Evolutionary conservation across 2,888 invertebrate genomes (phyloP).

Genomic region (Nephrotoma guestfalica): DNA sequence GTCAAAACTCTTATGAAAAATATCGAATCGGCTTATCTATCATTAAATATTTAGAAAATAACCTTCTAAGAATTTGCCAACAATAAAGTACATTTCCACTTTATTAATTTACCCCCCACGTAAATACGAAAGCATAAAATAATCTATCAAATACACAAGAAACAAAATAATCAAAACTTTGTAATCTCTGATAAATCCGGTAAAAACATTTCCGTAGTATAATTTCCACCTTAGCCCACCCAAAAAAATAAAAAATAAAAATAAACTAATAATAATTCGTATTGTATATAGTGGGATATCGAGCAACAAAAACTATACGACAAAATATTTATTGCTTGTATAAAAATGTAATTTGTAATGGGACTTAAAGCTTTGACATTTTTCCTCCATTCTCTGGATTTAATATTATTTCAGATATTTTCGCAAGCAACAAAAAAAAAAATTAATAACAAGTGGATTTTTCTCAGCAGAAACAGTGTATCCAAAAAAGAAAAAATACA

Average conservation of each 20-base stretch:
- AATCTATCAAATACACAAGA: neutral
- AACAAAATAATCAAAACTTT: neutral
- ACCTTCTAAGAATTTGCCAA: neutral
- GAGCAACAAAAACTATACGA: neutral
- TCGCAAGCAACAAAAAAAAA: neutral
- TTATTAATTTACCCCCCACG: neutral
- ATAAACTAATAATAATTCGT: neutral
- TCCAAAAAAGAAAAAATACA: neutral
- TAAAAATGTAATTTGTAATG: neutral
- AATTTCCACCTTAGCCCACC: neutral
- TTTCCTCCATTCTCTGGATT: neutral
- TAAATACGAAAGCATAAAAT: neutral
- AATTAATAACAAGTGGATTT: neutral
- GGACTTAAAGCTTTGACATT: neutral
- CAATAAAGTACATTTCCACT: neutral
- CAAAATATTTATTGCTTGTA: neutral
- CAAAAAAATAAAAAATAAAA: neutral
- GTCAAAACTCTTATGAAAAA: neutral
- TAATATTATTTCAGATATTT: neutral
- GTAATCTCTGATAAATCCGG: neutral
- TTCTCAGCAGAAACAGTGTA: neutral
- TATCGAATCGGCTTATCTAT: neutral
- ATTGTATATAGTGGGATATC: neutral
- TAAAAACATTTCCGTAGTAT: neutral
- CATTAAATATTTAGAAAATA: neutral